phyloP scores from a whole-genome alignment of 2,797 vertebrate species.

The Hypotaenidia okinawae region DNA sequence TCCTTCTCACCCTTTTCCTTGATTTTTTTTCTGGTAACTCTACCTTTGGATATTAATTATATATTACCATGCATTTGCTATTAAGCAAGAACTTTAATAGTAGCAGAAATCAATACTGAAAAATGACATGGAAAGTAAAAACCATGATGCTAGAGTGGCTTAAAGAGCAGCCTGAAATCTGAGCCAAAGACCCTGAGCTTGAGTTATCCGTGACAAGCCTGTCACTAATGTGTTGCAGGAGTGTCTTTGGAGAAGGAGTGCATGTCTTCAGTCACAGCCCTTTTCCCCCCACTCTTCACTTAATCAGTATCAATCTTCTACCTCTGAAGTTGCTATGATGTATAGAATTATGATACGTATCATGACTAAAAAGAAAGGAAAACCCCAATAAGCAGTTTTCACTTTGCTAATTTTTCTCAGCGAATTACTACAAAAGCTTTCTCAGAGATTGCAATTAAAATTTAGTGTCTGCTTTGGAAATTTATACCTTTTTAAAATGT shows the following conservation, averaged over 20 bases:
- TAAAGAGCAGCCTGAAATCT: constrained; percentile 62
- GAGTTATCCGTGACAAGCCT: constrained; percentile 60
- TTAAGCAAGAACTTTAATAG: constrained; percentile 58
- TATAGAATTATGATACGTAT: constrained; percentile 72
- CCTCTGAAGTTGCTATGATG: constrained; percentile 59
- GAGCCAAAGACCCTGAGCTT: constrained; percentile 42
- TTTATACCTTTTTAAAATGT: constrained; percentile 80
- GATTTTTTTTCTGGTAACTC: constrained; percentile 25
- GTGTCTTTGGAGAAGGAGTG: constrained; percentile 47
- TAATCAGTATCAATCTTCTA: constrained; percentile 77
- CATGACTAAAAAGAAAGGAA: constrained; percentile 72
- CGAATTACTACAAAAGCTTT: constrained; percentile 80
- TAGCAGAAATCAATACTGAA: constrained; percentile 69
- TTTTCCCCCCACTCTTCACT: constrained; percentile 35
- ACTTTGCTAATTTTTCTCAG: constrained; percentile 76
- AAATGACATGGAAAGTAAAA: constrained; percentile 68
- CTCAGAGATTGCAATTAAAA: constrained; percentile 79
- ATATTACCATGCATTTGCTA: constrained; percentile 59
- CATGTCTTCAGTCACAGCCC: constrained; percentile 58
- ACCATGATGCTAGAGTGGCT: constrained; percentile 13
- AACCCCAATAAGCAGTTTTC: constrained; percentile 78
- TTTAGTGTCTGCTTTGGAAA: constrained; percentile 79
- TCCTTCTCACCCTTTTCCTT: background rate
- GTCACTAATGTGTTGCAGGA: constrained; percentile 56
- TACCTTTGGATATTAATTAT: constrained; percentile 65